Evolutionary conservation across 2,113 vertebrate genomes (phyloP).

Genomic region (Eretmochelys imbricata): DNA sequence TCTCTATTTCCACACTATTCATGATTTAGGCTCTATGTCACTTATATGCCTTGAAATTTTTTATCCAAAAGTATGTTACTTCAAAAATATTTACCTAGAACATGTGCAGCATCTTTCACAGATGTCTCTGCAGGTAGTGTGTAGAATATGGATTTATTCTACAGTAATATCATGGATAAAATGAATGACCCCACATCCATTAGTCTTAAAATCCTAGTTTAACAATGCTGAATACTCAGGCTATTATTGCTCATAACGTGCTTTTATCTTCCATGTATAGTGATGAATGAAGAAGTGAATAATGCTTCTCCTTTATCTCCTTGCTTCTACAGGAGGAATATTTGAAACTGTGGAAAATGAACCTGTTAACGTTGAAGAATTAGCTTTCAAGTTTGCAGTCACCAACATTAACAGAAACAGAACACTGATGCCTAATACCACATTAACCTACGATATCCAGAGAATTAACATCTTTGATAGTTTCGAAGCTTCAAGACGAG

Average conservation of each 20-base stretch:
- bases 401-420: conserved; percentile 97
- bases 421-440: conserved; percentile 97
- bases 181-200: not conserved
- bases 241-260: not conserved
- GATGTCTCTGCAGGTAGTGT: not conserved
- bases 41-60: not conserved
- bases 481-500: conserved; percentile 96
- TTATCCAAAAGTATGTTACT: not conserved
- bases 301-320: conserved; percentile 66
- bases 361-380: conserved; percentile 94
- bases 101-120: accelerated
- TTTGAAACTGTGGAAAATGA: conserved; percentile 98
- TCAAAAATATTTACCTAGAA: not conserved
- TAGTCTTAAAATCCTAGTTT: not conserved
- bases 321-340: conserved; percentile 90
- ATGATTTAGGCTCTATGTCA: not conserved
- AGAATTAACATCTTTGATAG: conserved; percentile 98
- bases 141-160: not conserved
- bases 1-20: not conserved
- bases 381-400: conserved; percentile 99
- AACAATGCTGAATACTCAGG: not conserved
- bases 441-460: conserved; percentile 98
- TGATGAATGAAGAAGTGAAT: conserved; percentile 11
- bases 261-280: conserved; percentile 3
- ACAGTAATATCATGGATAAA: not conserved